Conservation (phyloP, 2,888 invertebrate species). For the Troglohyphantes excavatus region DNA sequence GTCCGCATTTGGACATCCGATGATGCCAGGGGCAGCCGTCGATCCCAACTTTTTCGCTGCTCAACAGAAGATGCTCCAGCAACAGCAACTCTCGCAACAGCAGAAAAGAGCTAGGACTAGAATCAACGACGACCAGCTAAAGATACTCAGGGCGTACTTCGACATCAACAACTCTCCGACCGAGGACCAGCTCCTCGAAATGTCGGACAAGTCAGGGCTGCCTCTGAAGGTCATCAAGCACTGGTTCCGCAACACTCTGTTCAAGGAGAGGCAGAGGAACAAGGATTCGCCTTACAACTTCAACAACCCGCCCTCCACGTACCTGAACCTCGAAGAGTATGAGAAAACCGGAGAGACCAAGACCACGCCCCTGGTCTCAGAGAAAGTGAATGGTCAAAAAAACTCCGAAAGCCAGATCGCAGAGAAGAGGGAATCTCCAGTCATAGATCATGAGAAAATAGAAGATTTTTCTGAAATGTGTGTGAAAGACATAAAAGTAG, state of each 20-base stretch:
- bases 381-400: background rate
- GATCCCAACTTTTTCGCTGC: constrained; percentile 79
- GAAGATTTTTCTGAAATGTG: constrained; percentile 38
- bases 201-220: constrained; percentile 98
- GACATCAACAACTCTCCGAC: constrained; percentile 99
- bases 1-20: constrained; percentile 80
- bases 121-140: constrained; percentile 99
- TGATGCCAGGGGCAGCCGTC: constrained; percentile 72
- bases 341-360: constrained; percentile 99
- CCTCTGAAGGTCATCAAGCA: constrained; percentile 99
- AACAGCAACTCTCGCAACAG: constrained; percentile 80
- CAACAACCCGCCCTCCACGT: constrained; percentile 98
- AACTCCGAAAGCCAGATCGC: background rate
- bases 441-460: constrained; percentile 44
- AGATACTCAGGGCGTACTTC: constrained; percentile 98
- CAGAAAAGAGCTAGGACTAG: constrained; percentile 95
- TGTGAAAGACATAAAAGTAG: constrained; percentile 41
- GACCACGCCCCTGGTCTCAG: constrained; percentile 83
- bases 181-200: constrained; percentile 98
- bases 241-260: constrained; percentile 99
- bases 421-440: constrained; percentile 9
- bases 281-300: constrained; percentile 99
- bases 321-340: constrained; percentile 95
- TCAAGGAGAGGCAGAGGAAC: constrained; percentile 98
- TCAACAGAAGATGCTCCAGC: constrained; percentile 81